Evolutionary conservation across 35 echinoderm and acorn worm genomes (phyloP), one percentile per base, ranked within the genome.

Genomic region (Chiridota heheva): DNA sequence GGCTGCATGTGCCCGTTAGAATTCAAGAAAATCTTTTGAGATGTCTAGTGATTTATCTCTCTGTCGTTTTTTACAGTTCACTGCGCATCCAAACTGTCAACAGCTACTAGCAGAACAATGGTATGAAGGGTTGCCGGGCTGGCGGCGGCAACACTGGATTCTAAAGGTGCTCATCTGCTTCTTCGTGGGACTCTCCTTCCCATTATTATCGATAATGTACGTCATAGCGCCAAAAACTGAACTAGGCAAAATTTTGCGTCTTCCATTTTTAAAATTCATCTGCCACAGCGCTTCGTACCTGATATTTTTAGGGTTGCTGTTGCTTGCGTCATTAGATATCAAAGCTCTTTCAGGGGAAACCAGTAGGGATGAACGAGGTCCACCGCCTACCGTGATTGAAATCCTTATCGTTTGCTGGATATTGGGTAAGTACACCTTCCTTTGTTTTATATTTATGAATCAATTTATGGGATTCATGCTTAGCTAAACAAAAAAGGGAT

Each of bases 181-280:
- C 26, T 91, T 91, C 67, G 84, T 97, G 8, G 94, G 88, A 58
- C 70, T 91, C 29, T 88, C 89, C 20, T 97, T 91, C 41, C 94
- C 94, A 2, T 42, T 97, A 18, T 80, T 97, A n/a, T 97, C 89
- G 28, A 44, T 97, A 15, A 80, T 87, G 64, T 97, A 97, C 41
- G 44, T 97, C 0, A 16, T 97, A 30, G 89, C 85, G 27, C 94
- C 94, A 53, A 87, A 82, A 40, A 84, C 89, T 58, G 85, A 82
- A 77, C 32, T 97, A 41, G 94, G 94, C 60, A 75, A 91, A 39
- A 87, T 97, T 7, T 32, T 87, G 17, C 89, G 94, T 97, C 94
- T 97, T 97, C 94, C 94, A 70, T 97, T 97, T 60, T 73, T 97
- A 64, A 91, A 97, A 73, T 97, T 97, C 67, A 91, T 97, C 33